A percentile compares a stretch with the other conserved stretches of the same genome.
Conservation (phyloP, 2,888 invertebrate species). For the Callimorpha dominula region DNA sequence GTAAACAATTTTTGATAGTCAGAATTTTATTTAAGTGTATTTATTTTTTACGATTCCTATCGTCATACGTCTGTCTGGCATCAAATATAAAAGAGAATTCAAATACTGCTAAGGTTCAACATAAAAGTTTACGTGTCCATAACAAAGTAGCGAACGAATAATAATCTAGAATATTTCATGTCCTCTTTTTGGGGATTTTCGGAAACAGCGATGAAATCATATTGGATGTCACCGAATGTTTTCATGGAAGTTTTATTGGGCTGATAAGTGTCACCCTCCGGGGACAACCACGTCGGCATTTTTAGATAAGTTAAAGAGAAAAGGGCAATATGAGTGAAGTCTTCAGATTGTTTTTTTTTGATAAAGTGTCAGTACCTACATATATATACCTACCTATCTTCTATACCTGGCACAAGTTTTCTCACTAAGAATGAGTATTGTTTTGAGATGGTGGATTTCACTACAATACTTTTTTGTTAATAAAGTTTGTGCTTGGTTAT, state of each 20-base stretch:
- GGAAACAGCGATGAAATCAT: constrained; percentile 76
- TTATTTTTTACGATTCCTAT: constrained; percentile 50
- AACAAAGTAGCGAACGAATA: constrained; percentile 69
- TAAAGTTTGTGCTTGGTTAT: too few species aligned
- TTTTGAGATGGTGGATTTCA: not conserved
- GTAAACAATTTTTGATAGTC: constrained; percentile 51
- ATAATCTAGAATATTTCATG: constrained; percentile 72
- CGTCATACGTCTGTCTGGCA: constrained; percentile 49
- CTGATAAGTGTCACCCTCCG: constrained; percentile 78
- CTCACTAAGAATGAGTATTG: not conserved
- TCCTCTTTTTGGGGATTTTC: constrained; percentile 65
- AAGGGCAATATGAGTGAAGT: constrained; percentile 51
- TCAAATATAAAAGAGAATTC: constrained; percentile 53
- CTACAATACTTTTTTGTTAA: not conserved
- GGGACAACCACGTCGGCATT: constrained; percentile 73
- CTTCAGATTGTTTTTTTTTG: constrained; percentile 49
- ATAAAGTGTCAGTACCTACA: constrained; percentile 27
- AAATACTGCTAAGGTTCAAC: constrained; percentile 60
- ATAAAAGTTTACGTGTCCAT: constrained; percentile 72
- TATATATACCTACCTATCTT: not conserved
- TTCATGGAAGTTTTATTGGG: constrained; percentile 81
- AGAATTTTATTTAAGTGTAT: constrained; percentile 39
- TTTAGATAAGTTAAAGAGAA: constrained; percentile 72
- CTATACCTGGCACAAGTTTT: not conserved
- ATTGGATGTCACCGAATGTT: constrained; percentile 81